A percentile compares a stretch with the other conserved stretches of the same genome.
Conservation (phyloP, 2,113 vertebrate species). For the Gobiocypris rarus region DNA sequence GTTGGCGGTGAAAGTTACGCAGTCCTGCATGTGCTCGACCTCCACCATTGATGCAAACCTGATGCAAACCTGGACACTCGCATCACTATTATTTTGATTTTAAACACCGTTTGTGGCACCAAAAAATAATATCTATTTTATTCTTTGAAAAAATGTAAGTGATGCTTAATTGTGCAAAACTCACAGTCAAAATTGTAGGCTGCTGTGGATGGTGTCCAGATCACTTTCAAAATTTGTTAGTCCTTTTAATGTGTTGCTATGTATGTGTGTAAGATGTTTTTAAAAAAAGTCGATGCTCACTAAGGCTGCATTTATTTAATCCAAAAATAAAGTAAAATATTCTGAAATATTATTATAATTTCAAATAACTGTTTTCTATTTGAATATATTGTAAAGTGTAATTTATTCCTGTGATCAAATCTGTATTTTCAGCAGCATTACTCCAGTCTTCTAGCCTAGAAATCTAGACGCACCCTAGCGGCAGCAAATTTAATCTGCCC, state of each 20-base stretch:
- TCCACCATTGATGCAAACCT: conserved; percentile 9
- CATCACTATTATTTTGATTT: not conserved
- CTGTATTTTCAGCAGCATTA: not conserved
- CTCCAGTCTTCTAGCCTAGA: no score
- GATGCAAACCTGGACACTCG: not conserved
- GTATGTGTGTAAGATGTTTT: no score
- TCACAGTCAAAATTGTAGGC: not conserved
- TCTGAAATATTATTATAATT: not conserved
- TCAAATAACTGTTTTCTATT: not conserved
- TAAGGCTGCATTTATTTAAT: not conserved
- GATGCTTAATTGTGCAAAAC: not conserved
- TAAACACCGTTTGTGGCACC: not conserved
- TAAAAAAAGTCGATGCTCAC: not conserved
- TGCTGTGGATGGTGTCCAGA: not conserved
- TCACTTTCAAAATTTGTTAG: not conserved
- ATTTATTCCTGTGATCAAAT: no score
- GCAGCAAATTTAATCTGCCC: no score
- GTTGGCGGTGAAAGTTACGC: conserved; percentile 48
- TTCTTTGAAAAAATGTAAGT: no score
- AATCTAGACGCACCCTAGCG: no score
- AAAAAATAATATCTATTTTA: not conserved
- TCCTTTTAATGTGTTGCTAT: no score
- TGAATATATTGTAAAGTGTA: no score
- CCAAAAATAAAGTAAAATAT: no score
- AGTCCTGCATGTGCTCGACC: not conserved